A percentile compares a stretch with the other conserved stretches of the same genome.
phyloP scores from a whole-genome alignment of 2,888 invertebrate genomes.

The Phaedon cochleariae region DNA sequence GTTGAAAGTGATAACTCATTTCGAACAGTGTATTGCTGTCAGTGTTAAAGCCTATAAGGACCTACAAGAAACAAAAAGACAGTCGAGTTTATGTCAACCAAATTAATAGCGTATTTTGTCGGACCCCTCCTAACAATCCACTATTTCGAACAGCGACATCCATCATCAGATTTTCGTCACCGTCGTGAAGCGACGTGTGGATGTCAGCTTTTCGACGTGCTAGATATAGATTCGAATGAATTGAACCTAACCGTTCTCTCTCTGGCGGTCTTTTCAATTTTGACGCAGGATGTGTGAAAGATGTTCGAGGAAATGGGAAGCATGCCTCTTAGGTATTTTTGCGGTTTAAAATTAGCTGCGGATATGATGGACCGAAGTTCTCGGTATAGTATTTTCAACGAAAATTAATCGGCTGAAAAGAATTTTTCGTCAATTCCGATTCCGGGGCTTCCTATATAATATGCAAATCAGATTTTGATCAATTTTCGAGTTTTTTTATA shows the following conservation, averaged over 20 bases:
- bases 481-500: no score
- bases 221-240: conserved; percentile 29
- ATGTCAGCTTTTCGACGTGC: conserved; percentile 32
- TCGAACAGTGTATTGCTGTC: no score
- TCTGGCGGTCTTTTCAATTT: not conserved
- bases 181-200: conserved; percentile 27
- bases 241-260: not conserved
- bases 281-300: conserved; percentile 37
- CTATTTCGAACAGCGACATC: not conserved
- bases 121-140: not conserved
- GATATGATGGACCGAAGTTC: conserved; percentile 13
- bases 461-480: no score
- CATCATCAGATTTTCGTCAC: conserved; percentile 33
- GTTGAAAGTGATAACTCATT: no score
- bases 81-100: not conserved
- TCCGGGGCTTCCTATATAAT: no score
- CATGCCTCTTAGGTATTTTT: conserved; percentile 51
- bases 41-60: no score
- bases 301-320: conserved; percentile 52
- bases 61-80: not conserved
- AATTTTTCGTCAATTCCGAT: not conserved
- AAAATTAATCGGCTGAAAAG: conserved; percentile 7
- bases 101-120: not conserved
- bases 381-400: conserved; percentile 8
- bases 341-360: conserved; percentile 52